Evolutionary conservation across 2,113 vertebrate species (phyloP).

Genomic region (Rhadina sibilatrix): DNA sequence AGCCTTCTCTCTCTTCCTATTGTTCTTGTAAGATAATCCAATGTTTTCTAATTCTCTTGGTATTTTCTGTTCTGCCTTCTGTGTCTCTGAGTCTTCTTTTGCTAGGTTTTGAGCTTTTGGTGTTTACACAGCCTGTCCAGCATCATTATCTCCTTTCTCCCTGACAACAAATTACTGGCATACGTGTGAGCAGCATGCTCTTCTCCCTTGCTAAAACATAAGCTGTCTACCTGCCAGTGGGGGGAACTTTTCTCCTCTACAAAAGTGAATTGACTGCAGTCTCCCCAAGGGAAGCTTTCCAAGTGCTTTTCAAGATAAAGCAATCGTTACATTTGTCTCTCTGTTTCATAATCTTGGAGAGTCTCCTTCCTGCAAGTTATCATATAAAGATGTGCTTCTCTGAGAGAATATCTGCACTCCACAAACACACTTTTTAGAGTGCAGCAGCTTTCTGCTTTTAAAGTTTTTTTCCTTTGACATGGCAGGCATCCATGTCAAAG

Average conservation of each 20-base stretch:
- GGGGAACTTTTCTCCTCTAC: not conserved
- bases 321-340: not conserved
- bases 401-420: not conserved
- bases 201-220: not conserved
- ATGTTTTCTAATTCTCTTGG: not conserved
- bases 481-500: not conserved
- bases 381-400: not conserved
- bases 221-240: not conserved
- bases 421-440: not conserved
- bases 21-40: not conserved
- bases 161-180: not conserved
- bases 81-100: not conserved
- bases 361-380: not conserved
- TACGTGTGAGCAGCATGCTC: not conserved
- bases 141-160: conserved; percentile 15
- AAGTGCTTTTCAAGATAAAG: conserved; percentile 17
- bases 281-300: not conserved
- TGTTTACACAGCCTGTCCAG: conserved; percentile 26
- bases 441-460: not conserved
- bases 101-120: conserved; percentile 6
- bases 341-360: conserved; percentile 11
- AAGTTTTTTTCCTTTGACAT: not conserved
- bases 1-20: not conserved
- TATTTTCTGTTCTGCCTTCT: conserved; percentile 12
- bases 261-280: conserved; percentile 29